A percentile compares a stretch with the other conserved stretches of the same genome.
Evolutionary conservation across 2,113 vertebrate genomes (phyloP).

Genomic region (Esox niger): DNA sequence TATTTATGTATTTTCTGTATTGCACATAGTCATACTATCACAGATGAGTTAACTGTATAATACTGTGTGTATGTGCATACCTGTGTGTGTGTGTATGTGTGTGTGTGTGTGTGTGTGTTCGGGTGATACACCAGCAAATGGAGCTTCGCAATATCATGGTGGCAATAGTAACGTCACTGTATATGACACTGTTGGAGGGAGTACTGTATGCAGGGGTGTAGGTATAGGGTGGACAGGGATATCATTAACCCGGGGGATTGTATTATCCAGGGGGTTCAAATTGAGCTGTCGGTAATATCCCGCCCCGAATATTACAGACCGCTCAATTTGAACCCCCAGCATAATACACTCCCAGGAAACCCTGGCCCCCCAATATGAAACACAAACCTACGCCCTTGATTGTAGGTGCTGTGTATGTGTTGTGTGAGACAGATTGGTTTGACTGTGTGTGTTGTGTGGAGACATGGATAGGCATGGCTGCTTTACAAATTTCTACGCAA

Average conservation of each 20-base stretch:
- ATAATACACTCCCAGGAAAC: too few relatives aligned
- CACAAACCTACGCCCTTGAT: too few relatives aligned
- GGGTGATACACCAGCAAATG: neutral
- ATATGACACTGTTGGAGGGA: neutral
- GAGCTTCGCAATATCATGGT: slow-evolving; percentile 3
- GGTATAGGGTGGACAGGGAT: too few relatives aligned
- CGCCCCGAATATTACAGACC: too few relatives aligned
- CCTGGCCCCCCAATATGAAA: too few relatives aligned
- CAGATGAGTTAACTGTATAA: slow-evolving; percentile 32
- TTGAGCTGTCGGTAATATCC: too few relatives aligned
- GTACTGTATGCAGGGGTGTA: neutral
- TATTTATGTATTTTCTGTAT: slow-evolving; percentile 78
- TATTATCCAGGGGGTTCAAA: too few relatives aligned
- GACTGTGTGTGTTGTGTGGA: too few relatives aligned
- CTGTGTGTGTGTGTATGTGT: neutral
- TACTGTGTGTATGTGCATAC: slow-evolving; percentile 18
- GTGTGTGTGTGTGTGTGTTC: neutral
- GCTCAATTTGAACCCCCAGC: too few relatives aligned
- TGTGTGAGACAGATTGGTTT: too few relatives aligned
- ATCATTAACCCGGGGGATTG: too few relatives aligned
- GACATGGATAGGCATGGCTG: neutral
- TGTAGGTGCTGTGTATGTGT: too few relatives aligned
- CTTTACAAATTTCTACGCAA: neutral
- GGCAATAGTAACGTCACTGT: neutral
- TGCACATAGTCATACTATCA: slow-evolving; percentile 89